Evolutionary conservation across 92 coral and sea anemone genomes (phyloP).

Genomic region (Desmophyllum pertusum): DNA sequence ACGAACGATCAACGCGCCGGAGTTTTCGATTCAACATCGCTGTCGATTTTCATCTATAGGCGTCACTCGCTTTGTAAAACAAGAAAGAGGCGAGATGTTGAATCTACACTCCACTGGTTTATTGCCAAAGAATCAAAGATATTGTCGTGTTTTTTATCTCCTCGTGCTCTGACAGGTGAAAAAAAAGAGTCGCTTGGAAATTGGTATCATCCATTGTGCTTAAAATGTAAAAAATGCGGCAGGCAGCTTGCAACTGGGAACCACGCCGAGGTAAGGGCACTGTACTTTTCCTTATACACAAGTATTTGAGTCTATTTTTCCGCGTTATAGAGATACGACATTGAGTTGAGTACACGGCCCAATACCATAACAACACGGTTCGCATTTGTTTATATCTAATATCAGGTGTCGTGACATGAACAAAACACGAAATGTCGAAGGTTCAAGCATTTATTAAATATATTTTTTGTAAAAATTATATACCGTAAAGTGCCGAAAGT

Average conservation of each 20-base stretch:
- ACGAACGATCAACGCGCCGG: not conserved
- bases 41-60: not conserved
- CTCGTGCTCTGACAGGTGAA: slow-evolving; percentile 35
- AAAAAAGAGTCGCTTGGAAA: slow-evolving; percentile 48
- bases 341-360: not conserved
- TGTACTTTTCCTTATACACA: not conserved
- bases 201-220: slow-evolving; percentile 46
- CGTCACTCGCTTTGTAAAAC: not conserved
- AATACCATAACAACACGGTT: not conserved
- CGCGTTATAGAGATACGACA: not conserved
- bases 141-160: not conserved
- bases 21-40: not conserved
- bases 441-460: not conserved
- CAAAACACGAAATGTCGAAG: not conserved
- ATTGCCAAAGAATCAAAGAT: slow-evolving; percentile 1
- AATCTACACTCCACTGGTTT: not conserved
- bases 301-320: not conserved
- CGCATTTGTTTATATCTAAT: not conserved
- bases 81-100: not conserved
- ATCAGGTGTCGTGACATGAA: slow-evolving; percentile 1
- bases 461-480: not conserved
- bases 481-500: not conserved
- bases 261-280: slow-evolving; percentile 30
- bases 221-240: slow-evolving; percentile 44
- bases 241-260: slow-evolving; percentile 34